Evolutionary conservation across 2,888 invertebrate genomes (phyloP).

Genomic region (Kuschelorhynchus macadamiae): DNA sequence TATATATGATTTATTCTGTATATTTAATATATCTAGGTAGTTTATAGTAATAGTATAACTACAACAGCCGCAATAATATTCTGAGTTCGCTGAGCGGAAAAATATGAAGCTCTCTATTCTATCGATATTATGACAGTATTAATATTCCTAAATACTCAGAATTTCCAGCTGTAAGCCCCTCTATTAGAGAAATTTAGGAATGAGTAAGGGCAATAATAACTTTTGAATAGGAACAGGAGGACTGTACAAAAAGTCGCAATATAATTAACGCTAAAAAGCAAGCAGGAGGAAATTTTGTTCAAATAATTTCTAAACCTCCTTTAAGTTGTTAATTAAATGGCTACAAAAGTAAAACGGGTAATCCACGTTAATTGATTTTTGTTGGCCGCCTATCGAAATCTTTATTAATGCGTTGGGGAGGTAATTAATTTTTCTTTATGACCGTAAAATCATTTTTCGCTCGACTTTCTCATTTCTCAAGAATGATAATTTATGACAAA

Average conservation of each 20-base stretch:
- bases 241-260: too few species aligned
- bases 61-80: too few species aligned
- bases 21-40: too few species aligned
- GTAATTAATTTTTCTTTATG: conserved; percentile 38
- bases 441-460: conserved; percentile 21
- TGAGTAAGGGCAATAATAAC: too few species aligned
- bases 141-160: not conserved
- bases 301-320: not conserved
- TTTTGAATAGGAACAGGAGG: too few species aligned
- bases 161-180: too few species aligned
- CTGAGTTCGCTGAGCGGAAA: too few species aligned
- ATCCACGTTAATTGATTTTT: conserved; percentile 23
- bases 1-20: too few species aligned
- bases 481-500: conserved; percentile 26
- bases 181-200: too few species aligned
- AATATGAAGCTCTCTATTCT: too few species aligned
- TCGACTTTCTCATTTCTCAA: conserved; percentile 19
- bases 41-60: too few species aligned
- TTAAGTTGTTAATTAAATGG: not conserved
- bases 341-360: not conserved
- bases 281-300: not conserved
- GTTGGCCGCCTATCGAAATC: conserved; percentile 24
- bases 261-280: not conserved
- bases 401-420: conserved; percentile 35
- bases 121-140: too few species aligned